Evolutionary conservation across 2,797 vertebrate species (phyloP).

Genomic region (Mycteria americana): DNA sequence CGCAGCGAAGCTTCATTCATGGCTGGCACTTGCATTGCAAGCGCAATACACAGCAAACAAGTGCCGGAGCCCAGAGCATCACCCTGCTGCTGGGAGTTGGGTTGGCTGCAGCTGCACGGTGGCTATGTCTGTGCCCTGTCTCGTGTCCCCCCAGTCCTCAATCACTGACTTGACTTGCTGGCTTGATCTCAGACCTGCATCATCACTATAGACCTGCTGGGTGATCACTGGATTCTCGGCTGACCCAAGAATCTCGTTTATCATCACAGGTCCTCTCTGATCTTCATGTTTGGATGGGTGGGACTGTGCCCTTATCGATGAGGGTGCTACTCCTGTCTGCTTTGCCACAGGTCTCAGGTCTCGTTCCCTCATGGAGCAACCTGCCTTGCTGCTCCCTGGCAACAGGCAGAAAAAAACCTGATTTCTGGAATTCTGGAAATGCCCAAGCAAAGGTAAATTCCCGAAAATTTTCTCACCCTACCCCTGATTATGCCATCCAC

Average conservation of each 20-base stretch:
- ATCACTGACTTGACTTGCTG: not conserved
- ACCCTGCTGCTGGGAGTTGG: accelerated
- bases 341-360: not conserved
- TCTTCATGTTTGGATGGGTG: not conserved
- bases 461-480: not conserved
- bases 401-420: accelerated
- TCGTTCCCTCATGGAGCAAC: not conserved
- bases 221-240: not conserved
- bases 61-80: not conserved
- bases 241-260: not conserved
- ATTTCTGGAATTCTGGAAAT: not conserved
- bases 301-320: accelerated
- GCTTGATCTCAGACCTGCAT: not conserved
- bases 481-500: not conserved
- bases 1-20: not conserved
- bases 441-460: not conserved
- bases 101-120: not conserved
- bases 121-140: not conserved
- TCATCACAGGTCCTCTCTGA: not conserved
- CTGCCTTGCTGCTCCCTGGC: not conserved
- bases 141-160: accelerated
- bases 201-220: not conserved
- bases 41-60: not conserved
- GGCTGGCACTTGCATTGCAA: not conserved
- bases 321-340: not conserved